These are phyloP conservation scores for Gallinago paraguaiae DNA, from an alignment of 2,113 vertebrate genomes.

Conservation along the genomic window DNA sequence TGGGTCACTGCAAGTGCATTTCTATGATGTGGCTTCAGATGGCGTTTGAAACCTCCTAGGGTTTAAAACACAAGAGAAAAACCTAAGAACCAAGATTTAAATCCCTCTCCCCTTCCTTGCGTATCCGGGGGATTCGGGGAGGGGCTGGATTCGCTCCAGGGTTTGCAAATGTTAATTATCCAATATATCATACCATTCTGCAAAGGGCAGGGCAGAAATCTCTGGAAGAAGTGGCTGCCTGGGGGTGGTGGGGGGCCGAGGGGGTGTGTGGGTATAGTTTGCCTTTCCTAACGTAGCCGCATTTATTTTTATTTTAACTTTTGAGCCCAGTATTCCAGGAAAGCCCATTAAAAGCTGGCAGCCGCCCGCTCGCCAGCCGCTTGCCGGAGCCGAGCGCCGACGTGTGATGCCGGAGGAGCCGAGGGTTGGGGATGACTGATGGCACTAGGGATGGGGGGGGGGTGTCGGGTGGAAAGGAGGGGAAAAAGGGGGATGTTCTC, in stretches of 20 bases:
- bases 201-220: neutral
- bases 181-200: neutral
- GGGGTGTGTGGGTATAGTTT: too few species aligned
- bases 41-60: accelerated
- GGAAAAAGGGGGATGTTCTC: constrained; percentile 53
- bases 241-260: neutral
- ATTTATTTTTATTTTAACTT: neutral
- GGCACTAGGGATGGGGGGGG: neutral
- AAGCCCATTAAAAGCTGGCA: constrained; percentile 52
- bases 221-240: neutral
- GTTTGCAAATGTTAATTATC: neutral
- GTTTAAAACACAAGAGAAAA: neutral
- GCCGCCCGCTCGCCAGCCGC: neutral
- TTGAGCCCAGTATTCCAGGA: constrained; percentile 45
- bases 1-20: accelerated
- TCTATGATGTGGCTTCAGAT: accelerated
- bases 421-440: neutral
- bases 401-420: neutral
- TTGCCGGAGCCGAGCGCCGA: neutral
- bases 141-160: neutral
- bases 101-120: neutral
- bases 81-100: neutral
- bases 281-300: neutral
- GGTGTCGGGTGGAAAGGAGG: neutral
- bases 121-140: accelerated